A percentile compares a stretch with the other conserved stretches of the same genome.
These are phyloP conservation scores for Puma concolor DNA, from an alignment of 2,113 vertebrate genomes.

Conservation along the genomic window DNA sequence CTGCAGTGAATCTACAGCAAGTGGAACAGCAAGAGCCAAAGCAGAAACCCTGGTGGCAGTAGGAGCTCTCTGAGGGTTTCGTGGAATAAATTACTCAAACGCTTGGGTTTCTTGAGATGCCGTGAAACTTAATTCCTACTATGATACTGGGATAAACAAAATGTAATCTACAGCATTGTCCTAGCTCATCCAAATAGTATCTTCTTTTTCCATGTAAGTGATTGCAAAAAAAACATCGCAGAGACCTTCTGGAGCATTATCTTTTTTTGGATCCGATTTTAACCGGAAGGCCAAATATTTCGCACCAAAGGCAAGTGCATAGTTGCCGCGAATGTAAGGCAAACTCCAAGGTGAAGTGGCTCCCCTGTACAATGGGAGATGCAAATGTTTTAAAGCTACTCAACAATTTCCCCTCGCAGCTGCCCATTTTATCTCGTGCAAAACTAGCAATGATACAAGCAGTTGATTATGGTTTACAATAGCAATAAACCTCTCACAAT, in stretches of 20 bases:
- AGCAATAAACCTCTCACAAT: constrained; percentile 87
- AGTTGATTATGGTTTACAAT: constrained; percentile 88
- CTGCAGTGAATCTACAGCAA: not conserved
- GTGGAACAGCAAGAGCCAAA: not conserved
- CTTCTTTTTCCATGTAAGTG: constrained; percentile 61
- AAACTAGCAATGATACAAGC: constrained; percentile 85
- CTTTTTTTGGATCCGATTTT: constrained; percentile 46
- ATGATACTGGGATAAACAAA: constrained; percentile 69
- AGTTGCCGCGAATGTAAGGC: constrained; percentile 45
- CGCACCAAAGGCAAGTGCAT: not conserved
- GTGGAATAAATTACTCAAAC: constrained; percentile 67
- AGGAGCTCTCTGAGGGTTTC: constrained; percentile 26
- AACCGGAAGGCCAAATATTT: constrained; percentile 35
- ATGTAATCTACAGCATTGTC: constrained; percentile 62
- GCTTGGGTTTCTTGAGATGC: constrained; percentile 52
- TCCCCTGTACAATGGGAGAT: constrained; percentile 43
- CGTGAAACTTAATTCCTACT: constrained; percentile 49
- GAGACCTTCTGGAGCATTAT: constrained; percentile 43
- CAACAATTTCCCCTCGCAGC: constrained; percentile 77
- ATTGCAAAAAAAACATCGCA: constrained; percentile 27
- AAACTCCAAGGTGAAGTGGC: constrained; percentile 77
- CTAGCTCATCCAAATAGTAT: constrained; percentile 6
- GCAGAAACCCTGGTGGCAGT: constrained; percentile 51
- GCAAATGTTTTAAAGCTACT: constrained; percentile 74
- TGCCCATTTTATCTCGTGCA: constrained; percentile 82